Percentiles rank a stretch among this genome's conserved stretches.
Conservation (phyloP, 2,888 invertebrate species). For the Pterostichus madidus region DNA sequence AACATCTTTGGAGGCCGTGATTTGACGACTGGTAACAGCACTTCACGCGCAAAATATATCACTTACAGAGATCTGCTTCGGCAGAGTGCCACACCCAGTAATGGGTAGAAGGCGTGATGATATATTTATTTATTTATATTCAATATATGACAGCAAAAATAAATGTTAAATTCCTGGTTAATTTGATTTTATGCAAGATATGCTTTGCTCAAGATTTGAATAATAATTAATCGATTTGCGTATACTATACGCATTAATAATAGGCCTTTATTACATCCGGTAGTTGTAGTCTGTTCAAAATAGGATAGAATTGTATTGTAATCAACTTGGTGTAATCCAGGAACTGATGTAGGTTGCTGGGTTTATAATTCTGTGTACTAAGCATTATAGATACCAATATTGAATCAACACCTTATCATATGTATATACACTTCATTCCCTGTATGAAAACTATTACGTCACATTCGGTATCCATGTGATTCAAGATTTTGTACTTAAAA, state of each 20-base stretch:
- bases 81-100: no score
- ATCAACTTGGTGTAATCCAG: slow-evolving; percentile 14
- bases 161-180: no score
- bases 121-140: no score
- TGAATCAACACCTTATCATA: slow-evolving; percentile 9
- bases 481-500: no score
- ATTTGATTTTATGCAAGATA: not conserved
- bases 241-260: not conserved
- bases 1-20: no score
- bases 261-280: slow-evolving; percentile 16
- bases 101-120: no score
- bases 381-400: not conserved
- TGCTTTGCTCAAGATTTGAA: slow-evolving; percentile 30
- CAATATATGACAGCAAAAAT: no score
- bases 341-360: slow-evolving; percentile 6
- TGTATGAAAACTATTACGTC: no score
- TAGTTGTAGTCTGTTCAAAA: slow-evolving; percentile 5
- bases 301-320: slow-evolving; percentile 13
- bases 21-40: no score
- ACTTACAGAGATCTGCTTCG: no score
- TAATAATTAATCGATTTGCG: slow-evolving; percentile 32
- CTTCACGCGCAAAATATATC: no score
- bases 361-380: slow-evolving; percentile 14
- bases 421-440: not conserved
- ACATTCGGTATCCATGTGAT: no score